These are phyloP conservation scores for Clarias pachynema DNA, from an alignment of 2,797 vertebrate species.

Conservation along the genomic window DNA sequence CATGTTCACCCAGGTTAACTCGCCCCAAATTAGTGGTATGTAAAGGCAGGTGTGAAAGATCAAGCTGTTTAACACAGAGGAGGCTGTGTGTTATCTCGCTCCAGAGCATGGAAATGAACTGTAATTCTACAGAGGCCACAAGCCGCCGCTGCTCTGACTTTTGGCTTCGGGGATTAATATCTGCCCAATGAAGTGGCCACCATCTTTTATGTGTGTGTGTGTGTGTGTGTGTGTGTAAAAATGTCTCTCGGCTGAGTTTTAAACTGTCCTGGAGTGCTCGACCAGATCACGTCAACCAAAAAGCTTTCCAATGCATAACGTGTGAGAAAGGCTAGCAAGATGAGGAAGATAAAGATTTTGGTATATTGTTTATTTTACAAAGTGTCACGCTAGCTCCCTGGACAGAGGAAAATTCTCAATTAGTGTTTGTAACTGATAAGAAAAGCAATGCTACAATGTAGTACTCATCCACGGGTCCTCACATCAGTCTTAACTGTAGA, in stretches of 20 bases:
- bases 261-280: background rate
- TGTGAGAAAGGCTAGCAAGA: background rate
- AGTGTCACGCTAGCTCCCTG: slow-evolving; percentile 10
- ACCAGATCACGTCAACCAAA: slow-evolving; percentile 1
- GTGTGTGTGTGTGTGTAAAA: background rate
- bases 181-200: slow-evolving; percentile 63
- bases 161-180: slow-evolving; percentile 67
- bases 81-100: slow-evolving; percentile 57
- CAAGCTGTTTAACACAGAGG: slow-evolving; percentile 42
- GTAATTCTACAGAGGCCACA: slow-evolving; percentile 64
- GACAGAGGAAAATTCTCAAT: slow-evolving; percentile 25
- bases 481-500: slow-evolving; percentile 36
- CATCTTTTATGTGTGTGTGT: slow-evolving; percentile 55
- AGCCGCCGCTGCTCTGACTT: slow-evolving; percentile 60
- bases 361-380: background rate
- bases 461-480: slow-evolving; percentile 20
- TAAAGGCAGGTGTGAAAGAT: slow-evolving; percentile 55
- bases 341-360: background rate
- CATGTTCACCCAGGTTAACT: slow-evolving; percentile 42
- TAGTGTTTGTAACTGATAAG: slow-evolving; percentile 37
- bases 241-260: background rate
- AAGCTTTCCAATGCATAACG: background rate
- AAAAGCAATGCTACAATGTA: slow-evolving; percentile 53
- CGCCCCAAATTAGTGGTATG: background rate
- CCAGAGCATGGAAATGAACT: slow-evolving; percentile 54